Base-by-base conservation (phyloP, 1,140 invertebrate species). In the Panagrolaimus sp. region DNA sequence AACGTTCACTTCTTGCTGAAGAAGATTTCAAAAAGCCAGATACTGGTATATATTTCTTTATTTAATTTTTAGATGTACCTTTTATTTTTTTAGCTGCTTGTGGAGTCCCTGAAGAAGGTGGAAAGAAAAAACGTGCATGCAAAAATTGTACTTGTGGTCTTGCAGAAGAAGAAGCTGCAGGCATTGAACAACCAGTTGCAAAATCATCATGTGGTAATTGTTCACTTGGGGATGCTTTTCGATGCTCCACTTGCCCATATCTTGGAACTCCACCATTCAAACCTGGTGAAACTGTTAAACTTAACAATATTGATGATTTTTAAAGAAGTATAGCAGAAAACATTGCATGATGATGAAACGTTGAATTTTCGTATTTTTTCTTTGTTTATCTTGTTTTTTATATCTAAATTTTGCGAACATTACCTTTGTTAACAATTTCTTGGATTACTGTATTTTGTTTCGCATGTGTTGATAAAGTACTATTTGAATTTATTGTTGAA, bases 251-350 rank as follows among this genome's bases (percentile, higher is more conserved):
- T 48, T 99, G 96, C 83, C 96, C 96, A 0, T 98, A 98, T 84
- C 84, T 94, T 31, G 96, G 96, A 47, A 93, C 96, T 90, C 96
- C 96, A 16, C 94, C 96, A 0, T 99, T 99, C 84, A 98, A 98
- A 85, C 92, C 94, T 0, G 96, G 96, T 20, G 95, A 99, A 86
- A 96, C 96, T 20, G 78, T 82, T 16, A 82, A 76, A 48, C 71
- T 82, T 16, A 23, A 71, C 9, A 69, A 64, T 16, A 80, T 82
- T 16, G 80, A 82, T 65, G 80, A 82, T 53, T 68, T 82, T 62
- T 82, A 75, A 66, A 63, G 23, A 16, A 38, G 2, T 38, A 7
- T 4, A 38, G 7, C 7, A 38, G 31, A n/a, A n/a, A n/a, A n/a
- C 31, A 4, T 38, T 38, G 2, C 31, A 2, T 4, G 31, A 38